Base-by-base conservation (phyloP, 2,113 vertebrate genomes). In the Tyrannus savana region DNA sequence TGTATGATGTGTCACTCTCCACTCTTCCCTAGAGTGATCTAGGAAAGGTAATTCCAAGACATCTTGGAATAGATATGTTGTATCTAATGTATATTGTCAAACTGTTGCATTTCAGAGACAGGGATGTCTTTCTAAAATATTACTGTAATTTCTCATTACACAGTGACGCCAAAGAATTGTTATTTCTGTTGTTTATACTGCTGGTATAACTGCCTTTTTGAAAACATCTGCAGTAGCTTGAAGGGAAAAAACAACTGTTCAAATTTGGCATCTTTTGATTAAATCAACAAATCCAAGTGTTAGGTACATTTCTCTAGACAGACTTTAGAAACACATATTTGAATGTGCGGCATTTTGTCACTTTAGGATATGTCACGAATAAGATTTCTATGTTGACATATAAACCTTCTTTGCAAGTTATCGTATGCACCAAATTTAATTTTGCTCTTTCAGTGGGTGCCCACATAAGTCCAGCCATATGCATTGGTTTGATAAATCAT, bases 361-460 rank as follows among this genome's bases (percentile, higher is more conserved):
- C 53, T 90, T 77, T 39, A 87, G 55, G 12, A 37, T 79, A 80
- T 24, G 37, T 30, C 39, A 90, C 17, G 83, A 81, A 46, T 49
- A 60, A 74, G 68, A 63, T 56, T 53, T 73, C 33, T 83, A 3
- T 41, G 24, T 15, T 84, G 59, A 71, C 22, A 64, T 58, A 74
- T 10, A 86, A 85, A 80, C 12, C 6, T 84, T 68, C 37, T 69
- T 63, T 71, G 46, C 30, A 88, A 58, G 24, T 74, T 90, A 50
- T 25, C 0, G 0, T 10, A 63, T 8, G 19, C 6, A 46, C 21
- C 67, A 41, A 2, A 76, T 33, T n/a, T 86, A 69, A 73, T 56
- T 88, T 59, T 7, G 1, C 33, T 39, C 18, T 50, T 91, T 71
- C 64, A 75, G 1, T 24, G 17, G 13, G 39, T 73, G 75, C 33